Evolutionary conservation across 2,797 vertebrate species (phyloP), one percentile per base, ranked within the genome.

Genomic region (Huso huso): DNA sequence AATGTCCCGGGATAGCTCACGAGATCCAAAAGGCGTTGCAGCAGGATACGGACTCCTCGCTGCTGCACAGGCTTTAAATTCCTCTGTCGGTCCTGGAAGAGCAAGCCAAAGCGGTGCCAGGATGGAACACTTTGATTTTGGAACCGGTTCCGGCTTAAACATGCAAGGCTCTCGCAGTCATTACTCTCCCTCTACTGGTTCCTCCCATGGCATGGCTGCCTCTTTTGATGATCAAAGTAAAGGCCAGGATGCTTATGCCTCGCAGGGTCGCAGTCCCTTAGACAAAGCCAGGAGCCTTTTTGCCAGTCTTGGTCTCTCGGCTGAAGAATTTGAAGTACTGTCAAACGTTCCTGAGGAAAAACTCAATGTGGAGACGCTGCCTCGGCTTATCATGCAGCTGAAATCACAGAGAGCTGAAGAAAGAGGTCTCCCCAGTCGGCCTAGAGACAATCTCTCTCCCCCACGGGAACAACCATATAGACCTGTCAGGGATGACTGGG

Each of bases 231-330:
- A 6, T 58, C 80, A 84, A 10, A 67, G 78, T 60, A 83, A 60
- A 65, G 86, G 85, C 1, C 64, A 76, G 6, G 48, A 69, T 55
- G 66, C 75, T 37, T 84, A 79, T 71, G 78, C 83, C 63, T 37
- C 82, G 64, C 83, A 61, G 23, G 70, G 75, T 49, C 66, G 79
- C 13, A 37, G 69, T 10, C 61, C 68, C 6, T 70, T 73, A 23
- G 73, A 69, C 71, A 88, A 80, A 82, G 89, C 88, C 13, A 87
- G 89, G 88, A 90, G 90, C 80, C 84, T 90, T 67, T 89, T 90
- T 69, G 79, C 83, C 73, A 90, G 88, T 79, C 79, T 90, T 71
- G 89, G 90, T 51, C 87, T 91, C 68, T 89, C 90, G 18, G 86
- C 88, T 49, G 82, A 85, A 1, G 90, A 91, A 79, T 82, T 91